Evolutionary conservation across 2,113 vertebrate species (phyloP), one percentile per base, ranked within the genome.

Genomic region (Seriola quinqueradiata): DNA sequence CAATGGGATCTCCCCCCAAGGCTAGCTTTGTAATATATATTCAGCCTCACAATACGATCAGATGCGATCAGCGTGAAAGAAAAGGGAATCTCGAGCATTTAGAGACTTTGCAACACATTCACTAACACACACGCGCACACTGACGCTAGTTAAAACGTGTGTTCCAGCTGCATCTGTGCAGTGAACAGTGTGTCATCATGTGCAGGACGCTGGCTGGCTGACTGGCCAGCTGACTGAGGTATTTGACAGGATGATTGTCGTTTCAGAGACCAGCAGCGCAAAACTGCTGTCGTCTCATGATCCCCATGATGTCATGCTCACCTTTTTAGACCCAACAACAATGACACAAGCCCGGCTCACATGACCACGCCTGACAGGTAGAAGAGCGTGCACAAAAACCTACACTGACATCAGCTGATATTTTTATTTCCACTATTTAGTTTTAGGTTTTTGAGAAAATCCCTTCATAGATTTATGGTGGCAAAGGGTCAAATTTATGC

Each of bases 251-350:
- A 59, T 42, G 69, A 64, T 19, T 81, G 86, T 84, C 54, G 61
- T 55, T 87, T 83, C 19, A 82, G 67, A 73, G 34, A 68, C 23
- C 17, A 3, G 40, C 17, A 16, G 16, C 3, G 4, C 52, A 71
- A 86, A 87, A 74, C 69, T 83, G 81, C 72, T 70, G 81, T 63
- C 3, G 55, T 86, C 89, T 79, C 88, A 70, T 83, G 73, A 81
- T 70, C 57, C 57, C 81, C 46, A 59, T 75, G 76, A 86, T 90
- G 87, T 83, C 86, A 86, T 16, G 8, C 50, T 81, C 54, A 44
- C 42, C 63, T 71, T 86, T 82, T 81, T 40, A 77, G 36, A 77
- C 46, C 28, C 60, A 59, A 57, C 40, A 72, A 85, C 77, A 90
- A 89, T 82, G 38, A 57, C 52, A 82, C 8, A 23, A 54, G 59